Base-by-base conservation (phyloP, 1,140 invertebrate species). In the Geopemphigus sp. region DNA sequence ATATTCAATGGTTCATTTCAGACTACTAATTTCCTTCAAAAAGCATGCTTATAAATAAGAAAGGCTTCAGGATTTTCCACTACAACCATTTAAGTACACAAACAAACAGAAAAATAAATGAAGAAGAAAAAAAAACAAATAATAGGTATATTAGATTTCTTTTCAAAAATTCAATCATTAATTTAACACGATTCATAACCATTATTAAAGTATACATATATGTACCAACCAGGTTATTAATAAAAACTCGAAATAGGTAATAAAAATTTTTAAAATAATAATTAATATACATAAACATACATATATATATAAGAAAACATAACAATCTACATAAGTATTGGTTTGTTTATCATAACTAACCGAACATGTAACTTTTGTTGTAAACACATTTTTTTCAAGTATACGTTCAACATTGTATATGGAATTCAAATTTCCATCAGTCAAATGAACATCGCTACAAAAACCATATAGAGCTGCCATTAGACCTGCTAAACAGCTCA, bases 401-500 rank as follows among this genome's bases (percentile, higher is more conserved):
- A 92, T 91, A 53, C 87, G 85, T 61, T 88, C 84, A 5, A 92
- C 92, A 86, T 94, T 95, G 83, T 92, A 89, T 22, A 95, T 89
- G 74, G 92, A 92, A 45, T 89, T 88, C 82, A 88, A 88, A 85
- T 95, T 95, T 22, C 93, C 93, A 85, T 95, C 93, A 14, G 93
- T 94, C 6, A 94, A 85, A 61, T 88, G 88, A 12, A 93, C 90
- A 11, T 84, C 84, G 78, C 85, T 86, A 0, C 91, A 87, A 53
- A 85, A 83, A 68, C 88, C 88, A 83, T 91, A 91, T 83, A 92
- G 92, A 83, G 92, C 91, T 82, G 91, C 87, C 82, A 93, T 88
- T 2, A 95, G 85, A 5, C 93, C 93, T 12, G 93, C 92, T 50
- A 95, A 85, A 83, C 92, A 94, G 57, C 93, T 94, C 92, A 95